Conservation (phyloP, 2,113 vertebrate species). For the Mormyrus iriodes region DNA sequence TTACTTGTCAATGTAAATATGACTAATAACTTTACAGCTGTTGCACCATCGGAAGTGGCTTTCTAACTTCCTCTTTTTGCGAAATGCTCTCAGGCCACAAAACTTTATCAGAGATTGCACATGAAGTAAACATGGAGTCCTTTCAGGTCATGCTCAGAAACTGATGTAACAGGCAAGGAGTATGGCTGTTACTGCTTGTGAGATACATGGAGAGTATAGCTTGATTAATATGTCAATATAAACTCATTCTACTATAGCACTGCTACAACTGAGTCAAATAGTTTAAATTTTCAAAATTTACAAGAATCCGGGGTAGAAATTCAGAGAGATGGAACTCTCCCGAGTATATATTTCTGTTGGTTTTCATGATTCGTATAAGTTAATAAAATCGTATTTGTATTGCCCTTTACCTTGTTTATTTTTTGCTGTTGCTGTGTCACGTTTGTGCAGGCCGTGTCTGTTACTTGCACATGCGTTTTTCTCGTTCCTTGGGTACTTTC, state of each 20-base stretch:
- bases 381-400: not conserved
- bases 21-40: not conserved
- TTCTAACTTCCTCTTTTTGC: constrained; percentile 2
- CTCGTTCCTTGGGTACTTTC: not conserved
- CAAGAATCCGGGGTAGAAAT: not conserved
- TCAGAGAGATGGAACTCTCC: not conserved
- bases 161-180: not conserved
- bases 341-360: not conserved
- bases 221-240: not conserved
- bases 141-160: not conserved
- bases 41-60: constrained; percentile 2
- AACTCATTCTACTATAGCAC: not conserved
- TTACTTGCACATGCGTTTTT: not conserved
- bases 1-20: not conserved
- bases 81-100: not conserved
- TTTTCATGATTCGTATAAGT: not conserved
- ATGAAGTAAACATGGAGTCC: not conserved
- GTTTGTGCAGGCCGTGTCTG: not conserved
- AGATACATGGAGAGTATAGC: not conserved
- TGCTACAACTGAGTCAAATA: not conserved
- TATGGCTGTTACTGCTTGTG: not conserved
- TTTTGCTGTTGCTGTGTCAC: not conserved
- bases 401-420: not conserved
- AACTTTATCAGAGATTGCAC: not conserved
- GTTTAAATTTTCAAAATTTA: not conserved